A percentile compares a stretch with the other conserved stretches of the same genome.
Evolutionary conservation across 2,888 invertebrate species (phyloP).

Genomic region (Chaetoderma sp.): DNA sequence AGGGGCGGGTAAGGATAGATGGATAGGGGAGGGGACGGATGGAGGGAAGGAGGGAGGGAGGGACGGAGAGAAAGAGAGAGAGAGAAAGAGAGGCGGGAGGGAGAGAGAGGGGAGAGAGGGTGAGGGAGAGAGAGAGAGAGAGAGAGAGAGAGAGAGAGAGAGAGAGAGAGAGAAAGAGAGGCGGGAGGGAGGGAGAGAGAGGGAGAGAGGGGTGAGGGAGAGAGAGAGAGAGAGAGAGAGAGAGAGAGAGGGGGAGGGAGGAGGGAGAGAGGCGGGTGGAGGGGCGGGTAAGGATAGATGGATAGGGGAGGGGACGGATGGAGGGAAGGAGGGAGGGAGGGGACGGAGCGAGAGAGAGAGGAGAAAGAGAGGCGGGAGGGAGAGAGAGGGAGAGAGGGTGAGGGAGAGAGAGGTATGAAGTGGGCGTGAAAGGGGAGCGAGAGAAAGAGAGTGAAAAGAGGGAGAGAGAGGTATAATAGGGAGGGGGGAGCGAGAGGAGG

Average conservation of each 20-base stretch:
- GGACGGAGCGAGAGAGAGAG: not conserved
- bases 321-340: constrained; percentile 4
- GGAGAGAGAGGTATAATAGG: not conserved
- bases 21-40: too few relatives aligned
- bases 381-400: not conserved
- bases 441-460: not conserved
- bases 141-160: not conserved
- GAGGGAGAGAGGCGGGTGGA: not conserved
- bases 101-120: not conserved
- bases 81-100: not conserved
- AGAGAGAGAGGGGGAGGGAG: not conserved
- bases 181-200: not conserved
- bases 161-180: not conserved
- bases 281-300: not conserved
- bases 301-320: not conserved
- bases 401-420: constrained; percentile 8
- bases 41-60: not conserved
- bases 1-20: not conserved
- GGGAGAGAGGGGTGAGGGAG: not conserved
- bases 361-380: not conserved
- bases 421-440: not conserved
- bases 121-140: constrained; percentile 16
- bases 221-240: not conserved
- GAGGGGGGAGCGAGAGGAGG: not conserved
- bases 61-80: not conserved